Base-by-base conservation (phyloP, 1,140 invertebrate genomes). In the Drosophila albomicans region DNA sequence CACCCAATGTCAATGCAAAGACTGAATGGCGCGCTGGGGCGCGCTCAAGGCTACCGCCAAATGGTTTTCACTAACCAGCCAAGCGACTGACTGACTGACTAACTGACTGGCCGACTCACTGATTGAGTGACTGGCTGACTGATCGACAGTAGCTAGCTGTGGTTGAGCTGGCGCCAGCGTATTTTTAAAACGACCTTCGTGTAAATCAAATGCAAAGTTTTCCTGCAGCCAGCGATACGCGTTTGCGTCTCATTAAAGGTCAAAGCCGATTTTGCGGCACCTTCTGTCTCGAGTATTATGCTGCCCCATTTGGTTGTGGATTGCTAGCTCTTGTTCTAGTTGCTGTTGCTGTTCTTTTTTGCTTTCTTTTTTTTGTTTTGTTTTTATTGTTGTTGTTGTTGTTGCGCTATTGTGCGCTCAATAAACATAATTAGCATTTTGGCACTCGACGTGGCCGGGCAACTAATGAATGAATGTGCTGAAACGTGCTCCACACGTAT, bases 391-490 rank as follows among this genome's bases (percentile, higher is more conserved):
- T n/a, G 56, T 67, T 62, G 62, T 48, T 75, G 64, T 70, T 75
- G 69, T 77, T 79, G 68, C 46, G 48, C 45, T 78, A 41, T 52
- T 73, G 66, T 69, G 74, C 32, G 78, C 84, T 87, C 85, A 87
- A 88, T 87, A 87, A 87, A 87, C 85, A 87, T 88, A 88, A 89
- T 88, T 88, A 88, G 66, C 84, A 88, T 88, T 88, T 88, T 84
- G 85, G 63, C 84, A 89, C 84, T 84, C 73, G 74, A 87, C 77
- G 84, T 84, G 84, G 77, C 74, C 32, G 69, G 59, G 59, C n/a
- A 57, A 80, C 80, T 88, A 88, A 88, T 88, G 85, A 88, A 89
- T 84, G 81, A 89, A 66, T 81, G 64, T 69, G 74, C 80, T 48
- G 46, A 77, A 74, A 82, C 66, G 73, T 70, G 69, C 15, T 11